Evolutionary conservation across 2,888 invertebrate species (phyloP).

Genomic region (Eupithecia dodoneata): DNA sequence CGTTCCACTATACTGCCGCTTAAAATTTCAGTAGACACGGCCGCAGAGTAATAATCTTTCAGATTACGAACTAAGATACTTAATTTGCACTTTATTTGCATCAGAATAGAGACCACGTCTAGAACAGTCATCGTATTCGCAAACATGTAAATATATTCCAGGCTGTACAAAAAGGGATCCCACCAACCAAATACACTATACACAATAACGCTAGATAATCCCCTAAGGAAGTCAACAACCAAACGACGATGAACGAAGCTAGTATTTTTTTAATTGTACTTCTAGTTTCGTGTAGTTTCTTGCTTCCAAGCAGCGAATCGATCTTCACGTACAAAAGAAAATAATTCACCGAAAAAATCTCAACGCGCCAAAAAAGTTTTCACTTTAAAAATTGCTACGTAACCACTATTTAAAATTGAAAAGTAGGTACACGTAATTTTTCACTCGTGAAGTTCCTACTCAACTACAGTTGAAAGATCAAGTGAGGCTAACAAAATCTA

Average conservation of each 20-base stretch:
- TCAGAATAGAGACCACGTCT: constrained; percentile 43
- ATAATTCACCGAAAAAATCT: neutral
- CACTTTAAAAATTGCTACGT: neutral
- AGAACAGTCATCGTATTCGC: constrained; percentile 42
- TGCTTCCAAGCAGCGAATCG: constrained; percentile 44
- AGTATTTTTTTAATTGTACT: constrained; percentile 26
- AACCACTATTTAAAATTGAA: neutral
- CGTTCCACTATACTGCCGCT: neutral
- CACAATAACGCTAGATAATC: constrained; percentile 42
- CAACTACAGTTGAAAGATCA: constrained; percentile 42
- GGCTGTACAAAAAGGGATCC: constrained; percentile 22
- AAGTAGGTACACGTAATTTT: neutral
- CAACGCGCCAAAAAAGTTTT: no score
- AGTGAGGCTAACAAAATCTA: constrained; percentile 7
- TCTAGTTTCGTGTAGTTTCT: constrained; percentile 42
- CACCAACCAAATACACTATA: constrained; percentile 26
- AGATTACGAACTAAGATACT: constrained; percentile 21
- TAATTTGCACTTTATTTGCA: constrained; percentile 48
- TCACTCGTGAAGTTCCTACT: neutral
- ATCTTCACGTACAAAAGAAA: constrained; percentile 41
- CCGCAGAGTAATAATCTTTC: constrained; percentile 25
- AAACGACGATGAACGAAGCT: constrained; percentile 19
- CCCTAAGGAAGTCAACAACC: constrained; percentile 5
- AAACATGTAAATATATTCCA: constrained; percentile 47
- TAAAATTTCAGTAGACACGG: neutral